A percentile compares a stretch with the other conserved stretches of the same genome.
These are phyloP conservation scores for Xenopus borealis DNA, from an alignment of 2,113 vertebrate species.

Conservation along the genomic window DNA sequence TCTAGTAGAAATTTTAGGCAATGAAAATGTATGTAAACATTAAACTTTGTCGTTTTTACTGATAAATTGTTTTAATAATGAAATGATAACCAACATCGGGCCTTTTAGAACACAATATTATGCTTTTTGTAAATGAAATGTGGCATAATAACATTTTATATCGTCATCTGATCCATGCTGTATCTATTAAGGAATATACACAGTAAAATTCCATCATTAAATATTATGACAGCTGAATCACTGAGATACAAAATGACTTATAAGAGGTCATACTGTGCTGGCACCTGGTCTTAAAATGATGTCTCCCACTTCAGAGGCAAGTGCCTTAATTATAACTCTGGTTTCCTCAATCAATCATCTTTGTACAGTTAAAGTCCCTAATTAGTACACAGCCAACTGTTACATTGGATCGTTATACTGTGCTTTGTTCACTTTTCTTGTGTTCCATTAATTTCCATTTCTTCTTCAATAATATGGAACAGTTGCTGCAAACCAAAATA, in stretches of 20 bases:
- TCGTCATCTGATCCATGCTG: neutral
- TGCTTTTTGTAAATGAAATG: neutral
- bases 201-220: neutral
- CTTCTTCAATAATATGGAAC: slow-evolving; percentile 10
- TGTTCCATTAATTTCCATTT: slow-evolving; percentile 7
- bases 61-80: too few relatives aligned
- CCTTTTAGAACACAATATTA: slow-evolving; percentile 11
- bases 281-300: slow-evolving; percentile 28
- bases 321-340: slow-evolving; percentile 30
- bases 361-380: slow-evolving; percentile 23
- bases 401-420: slow-evolving; percentile 12
- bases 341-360: slow-evolving; percentile 34
- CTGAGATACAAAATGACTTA: slow-evolving; percentile 24
- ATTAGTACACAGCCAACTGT: slow-evolving; percentile 35
- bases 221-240: slow-evolving; percentile 21
- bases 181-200: slow-evolving; percentile 13
- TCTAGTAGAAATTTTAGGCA: too few relatives aligned
- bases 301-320: slow-evolving; percentile 8
- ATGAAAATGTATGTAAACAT: too few relatives aligned
- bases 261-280: slow-evolving; percentile 26
- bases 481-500: neutral
- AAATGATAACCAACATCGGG: too few relatives aligned
- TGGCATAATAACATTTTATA: slow-evolving; percentile 19
- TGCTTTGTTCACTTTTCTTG: slow-evolving; percentile 4
- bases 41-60: too few relatives aligned